Evolutionary conservation across 2,797 vertebrate genomes (phyloP).

Genomic region (Coracias cyanogaster): DNA sequence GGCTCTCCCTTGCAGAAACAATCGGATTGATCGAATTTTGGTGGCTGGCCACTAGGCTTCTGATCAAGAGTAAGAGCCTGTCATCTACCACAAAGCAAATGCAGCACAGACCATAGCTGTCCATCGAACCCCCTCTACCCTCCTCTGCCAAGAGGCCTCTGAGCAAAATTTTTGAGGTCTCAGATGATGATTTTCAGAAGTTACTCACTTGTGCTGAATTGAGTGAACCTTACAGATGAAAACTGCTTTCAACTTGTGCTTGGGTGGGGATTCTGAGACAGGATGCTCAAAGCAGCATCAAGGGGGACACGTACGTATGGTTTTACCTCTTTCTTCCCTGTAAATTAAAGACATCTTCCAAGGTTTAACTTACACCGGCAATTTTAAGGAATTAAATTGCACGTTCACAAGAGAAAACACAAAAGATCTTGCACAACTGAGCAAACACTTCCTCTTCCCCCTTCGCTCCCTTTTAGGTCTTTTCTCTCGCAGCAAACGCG

Average conservation of each 20-base stretch:
- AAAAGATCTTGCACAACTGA: neutral
- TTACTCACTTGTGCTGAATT: neutral
- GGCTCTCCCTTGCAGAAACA: neutral
- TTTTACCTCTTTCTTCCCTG: neutral
- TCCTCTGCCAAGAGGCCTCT: neutral
- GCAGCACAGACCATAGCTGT: neutral
- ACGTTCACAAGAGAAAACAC: neutral
- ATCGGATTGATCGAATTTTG: neutral
- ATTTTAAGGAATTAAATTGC: conserved; percentile 6
- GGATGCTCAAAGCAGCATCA: neutral
- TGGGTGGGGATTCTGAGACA: neutral
- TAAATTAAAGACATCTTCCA: neutral
- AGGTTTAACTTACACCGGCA: neutral
- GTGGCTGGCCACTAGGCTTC: neutral
- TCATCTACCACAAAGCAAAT: accelerated
- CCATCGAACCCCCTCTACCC: neutral
- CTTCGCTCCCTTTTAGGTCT: neutral
- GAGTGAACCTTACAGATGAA: neutral
- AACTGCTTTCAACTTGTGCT: neutral
- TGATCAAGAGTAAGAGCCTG: neutral
- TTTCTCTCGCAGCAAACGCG: neutral
- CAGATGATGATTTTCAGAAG: neutral
- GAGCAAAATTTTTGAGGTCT: neutral
- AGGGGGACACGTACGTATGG: accelerated
- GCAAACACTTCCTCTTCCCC: neutral